phyloP scores from a whole-genome alignment of 2,113 vertebrate species.

The Chionomys nivalis region DNA sequence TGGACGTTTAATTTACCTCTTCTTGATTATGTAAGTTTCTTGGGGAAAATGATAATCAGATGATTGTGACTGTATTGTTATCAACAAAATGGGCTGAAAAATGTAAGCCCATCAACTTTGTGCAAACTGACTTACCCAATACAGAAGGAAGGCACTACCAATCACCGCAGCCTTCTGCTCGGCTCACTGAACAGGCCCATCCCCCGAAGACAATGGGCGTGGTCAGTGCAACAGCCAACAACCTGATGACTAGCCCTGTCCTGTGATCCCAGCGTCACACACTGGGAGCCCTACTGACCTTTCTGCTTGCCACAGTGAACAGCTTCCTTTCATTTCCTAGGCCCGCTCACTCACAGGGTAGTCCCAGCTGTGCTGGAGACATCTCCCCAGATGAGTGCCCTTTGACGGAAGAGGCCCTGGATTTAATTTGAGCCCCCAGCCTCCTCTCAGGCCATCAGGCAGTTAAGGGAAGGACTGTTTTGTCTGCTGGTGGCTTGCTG shows the following conservation, averaged over 20 bases:
- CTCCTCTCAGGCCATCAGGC: neutral
- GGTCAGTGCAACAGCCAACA: neutral
- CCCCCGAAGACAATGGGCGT: accelerated
- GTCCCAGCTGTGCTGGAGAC: neutral
- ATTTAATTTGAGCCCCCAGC: neutral
- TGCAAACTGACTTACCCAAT: neutral
- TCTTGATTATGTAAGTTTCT: slow-evolving; percentile 33
- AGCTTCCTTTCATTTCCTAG: neutral
- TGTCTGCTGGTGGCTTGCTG: neutral
- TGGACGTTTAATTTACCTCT: slow-evolving; percentile 53
- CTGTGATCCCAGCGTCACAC: neutral
- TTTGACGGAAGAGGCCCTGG: neutral
- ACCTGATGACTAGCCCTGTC: neutral
- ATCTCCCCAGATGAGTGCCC: neutral
- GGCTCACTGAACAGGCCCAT: neutral
- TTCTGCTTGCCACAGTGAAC: neutral
- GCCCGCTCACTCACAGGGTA: neutral
- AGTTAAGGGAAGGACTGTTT: neutral
- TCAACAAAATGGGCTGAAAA: neutral
- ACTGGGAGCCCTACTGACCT: neutral
- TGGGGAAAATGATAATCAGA: slow-evolving; percentile 18
- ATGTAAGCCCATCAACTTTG: neutral
- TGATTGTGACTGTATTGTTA: slow-evolving; percentile 19
- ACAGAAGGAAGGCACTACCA: neutral
- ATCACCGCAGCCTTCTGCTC: neutral